These are phyloP conservation scores for Proctacanthus coquilletti DNA, from an alignment of 1,140 invertebrate species.

Conservation along the genomic window DNA sequence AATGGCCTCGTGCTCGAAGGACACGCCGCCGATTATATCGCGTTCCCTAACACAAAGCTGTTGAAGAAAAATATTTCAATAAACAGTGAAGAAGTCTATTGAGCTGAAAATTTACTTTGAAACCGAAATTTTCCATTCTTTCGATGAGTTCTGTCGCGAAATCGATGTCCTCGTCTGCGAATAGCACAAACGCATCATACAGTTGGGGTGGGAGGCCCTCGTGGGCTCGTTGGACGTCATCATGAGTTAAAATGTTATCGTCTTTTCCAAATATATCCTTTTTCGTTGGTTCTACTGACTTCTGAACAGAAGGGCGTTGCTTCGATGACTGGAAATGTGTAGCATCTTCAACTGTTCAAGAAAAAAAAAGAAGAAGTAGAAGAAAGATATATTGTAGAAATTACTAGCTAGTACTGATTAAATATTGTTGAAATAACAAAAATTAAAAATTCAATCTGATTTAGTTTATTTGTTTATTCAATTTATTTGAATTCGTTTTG, in stretches of 20 bases:
- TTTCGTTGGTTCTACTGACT: background rate
- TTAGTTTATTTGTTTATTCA: no score
- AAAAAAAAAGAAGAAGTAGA: no score
- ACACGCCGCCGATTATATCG: conserved; percentile 44
- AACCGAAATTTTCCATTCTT: conserved; percentile 38
- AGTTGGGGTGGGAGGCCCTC: conserved; percentile 35
- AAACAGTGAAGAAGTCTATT: background rate
- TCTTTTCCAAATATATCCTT: conserved; percentile 3
- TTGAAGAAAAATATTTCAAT: conserved; percentile 7
- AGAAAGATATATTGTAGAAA: no score
- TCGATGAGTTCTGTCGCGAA: conserved; percentile 44
- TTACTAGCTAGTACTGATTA: no score
- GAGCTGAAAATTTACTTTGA: conserved; percentile 35
- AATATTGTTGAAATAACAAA: no score
- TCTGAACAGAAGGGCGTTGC: background rate
- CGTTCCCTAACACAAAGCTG: conserved; percentile 51
- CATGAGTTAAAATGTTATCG: conserved; percentile 24
- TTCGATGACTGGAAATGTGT: conserved; percentile 12
- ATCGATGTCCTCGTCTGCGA: conserved; percentile 46
- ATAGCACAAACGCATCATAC: conserved; percentile 58
- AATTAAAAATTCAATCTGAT: no score
- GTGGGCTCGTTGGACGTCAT: conserved; percentile 34
- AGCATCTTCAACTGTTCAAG: conserved; percentile 31
- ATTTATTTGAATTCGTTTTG: no score
- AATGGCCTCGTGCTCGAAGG: conserved; percentile 51